Conservation (phyloP, 2,113 vertebrate genomes). For the human region DNA sequence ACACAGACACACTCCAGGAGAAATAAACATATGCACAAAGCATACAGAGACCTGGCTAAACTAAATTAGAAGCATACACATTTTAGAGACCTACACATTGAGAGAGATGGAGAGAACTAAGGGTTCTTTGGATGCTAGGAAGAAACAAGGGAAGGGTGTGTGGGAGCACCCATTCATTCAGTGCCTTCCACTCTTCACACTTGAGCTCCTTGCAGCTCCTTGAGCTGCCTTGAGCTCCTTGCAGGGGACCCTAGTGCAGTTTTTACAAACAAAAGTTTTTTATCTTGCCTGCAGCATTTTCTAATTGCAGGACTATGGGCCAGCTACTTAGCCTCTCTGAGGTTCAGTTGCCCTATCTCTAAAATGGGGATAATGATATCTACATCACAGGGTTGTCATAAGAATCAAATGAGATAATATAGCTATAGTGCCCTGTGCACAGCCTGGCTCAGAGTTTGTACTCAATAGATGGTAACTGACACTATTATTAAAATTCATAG, state of each 20-base stretch:
- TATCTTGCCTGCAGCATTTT: background rate
- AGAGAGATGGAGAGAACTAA: background rate
- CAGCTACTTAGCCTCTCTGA: background rate
- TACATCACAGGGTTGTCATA: background rate
- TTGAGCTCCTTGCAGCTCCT: background rate
- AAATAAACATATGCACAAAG: background rate
- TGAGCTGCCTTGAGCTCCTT: background rate
- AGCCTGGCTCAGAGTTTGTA: background rate
- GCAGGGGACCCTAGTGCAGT: background rate
- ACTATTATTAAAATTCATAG: background rate
- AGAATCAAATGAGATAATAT: background rate
- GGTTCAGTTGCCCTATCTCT: background rate
- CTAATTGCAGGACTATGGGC: background rate
- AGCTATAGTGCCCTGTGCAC: background rate
- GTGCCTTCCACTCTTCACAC: background rate
- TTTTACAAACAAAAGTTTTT: background rate
- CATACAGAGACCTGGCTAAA: background rate
- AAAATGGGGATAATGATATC: background rate
- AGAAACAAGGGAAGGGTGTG: background rate
- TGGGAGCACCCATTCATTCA: rapidly evolving
- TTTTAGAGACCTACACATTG: background rate
- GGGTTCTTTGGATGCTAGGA: no score
- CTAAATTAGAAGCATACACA: background rate
- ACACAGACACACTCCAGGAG: background rate
- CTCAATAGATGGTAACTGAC: background rate